phyloP scores from a whole-genome alignment of 2,797 vertebrate genomes.

The Austrolebias charrua region DNA sequence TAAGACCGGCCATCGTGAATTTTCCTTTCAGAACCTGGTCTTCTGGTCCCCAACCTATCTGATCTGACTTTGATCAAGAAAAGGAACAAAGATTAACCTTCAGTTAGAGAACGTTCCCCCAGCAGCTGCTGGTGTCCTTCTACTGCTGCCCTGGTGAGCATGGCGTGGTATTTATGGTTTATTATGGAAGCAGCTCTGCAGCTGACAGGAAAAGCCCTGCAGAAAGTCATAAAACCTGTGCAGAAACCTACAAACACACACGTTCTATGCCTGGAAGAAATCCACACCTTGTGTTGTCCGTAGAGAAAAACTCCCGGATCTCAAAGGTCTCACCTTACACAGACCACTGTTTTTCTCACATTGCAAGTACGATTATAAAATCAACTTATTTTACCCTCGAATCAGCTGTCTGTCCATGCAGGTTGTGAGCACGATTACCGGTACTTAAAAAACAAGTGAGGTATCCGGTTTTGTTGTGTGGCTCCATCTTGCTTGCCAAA shows the following conservation, averaged over 20 bases:
- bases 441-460: too few relatives aligned
- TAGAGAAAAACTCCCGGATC: neutral
- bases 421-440: too few relatives aligned
- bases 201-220: too few relatives aligned
- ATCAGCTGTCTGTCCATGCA: too few relatives aligned
- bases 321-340: neutral
- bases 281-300: neutral
- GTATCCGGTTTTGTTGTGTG: too few relatives aligned
- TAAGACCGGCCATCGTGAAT: neutral
- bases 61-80: constrained; percentile 1
- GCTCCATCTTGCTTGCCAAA: too few relatives aligned
- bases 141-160: neutral
- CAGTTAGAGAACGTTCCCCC: neutral
- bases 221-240: neutral
- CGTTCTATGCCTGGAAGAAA: neutral
- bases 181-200: constrained; percentile 5
- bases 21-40: too few relatives aligned
- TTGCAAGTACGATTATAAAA: too few relatives aligned
- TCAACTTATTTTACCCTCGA: too few relatives aligned
- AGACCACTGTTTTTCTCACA: too few relatives aligned
- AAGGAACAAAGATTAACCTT: neutral
- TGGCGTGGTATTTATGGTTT: neutral
- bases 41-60: neutral
- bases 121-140: constrained; percentile 6
- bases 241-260: constrained; percentile 1